These are phyloP conservation scores for Agrochola litura DNA, from an alignment of 2,888 invertebrate species.

Conservation along the genomic window DNA sequence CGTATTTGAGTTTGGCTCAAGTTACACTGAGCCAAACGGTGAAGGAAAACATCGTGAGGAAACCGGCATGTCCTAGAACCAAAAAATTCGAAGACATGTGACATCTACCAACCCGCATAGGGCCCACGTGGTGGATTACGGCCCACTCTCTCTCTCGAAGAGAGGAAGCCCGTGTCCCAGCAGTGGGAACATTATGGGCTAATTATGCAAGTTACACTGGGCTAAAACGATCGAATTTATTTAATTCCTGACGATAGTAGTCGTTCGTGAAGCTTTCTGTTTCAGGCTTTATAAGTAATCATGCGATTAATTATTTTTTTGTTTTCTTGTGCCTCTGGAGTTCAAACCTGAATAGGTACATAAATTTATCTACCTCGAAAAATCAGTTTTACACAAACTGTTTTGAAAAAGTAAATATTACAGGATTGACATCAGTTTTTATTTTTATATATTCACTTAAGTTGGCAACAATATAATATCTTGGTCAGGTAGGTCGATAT, in stretches of 20 bases:
- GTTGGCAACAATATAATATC: neutral
- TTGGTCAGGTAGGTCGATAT: neutral
- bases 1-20: neutral
- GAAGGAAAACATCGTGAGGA: no score
- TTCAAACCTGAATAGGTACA: neutral
- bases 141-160: no score
- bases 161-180: no score
- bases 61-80: no score
- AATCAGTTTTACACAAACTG: neutral
- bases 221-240: neutral
- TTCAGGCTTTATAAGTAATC: neutral
- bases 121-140: no score
- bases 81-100: no score
- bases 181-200: no score
- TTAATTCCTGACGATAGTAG: neutral
- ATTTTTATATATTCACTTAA: neutral
- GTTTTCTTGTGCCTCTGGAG: neutral
- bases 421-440: neutral
- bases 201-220: neutral
- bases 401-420: neutral
- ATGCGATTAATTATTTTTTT: neutral
- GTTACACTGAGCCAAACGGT: no score
- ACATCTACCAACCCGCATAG: no score
- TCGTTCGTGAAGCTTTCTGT: neutral
- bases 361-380: neutral